These are phyloP conservation scores for Sapayoa aenigma DNA, from an alignment of 2,113 vertebrate species.

Conservation along the genomic window DNA sequence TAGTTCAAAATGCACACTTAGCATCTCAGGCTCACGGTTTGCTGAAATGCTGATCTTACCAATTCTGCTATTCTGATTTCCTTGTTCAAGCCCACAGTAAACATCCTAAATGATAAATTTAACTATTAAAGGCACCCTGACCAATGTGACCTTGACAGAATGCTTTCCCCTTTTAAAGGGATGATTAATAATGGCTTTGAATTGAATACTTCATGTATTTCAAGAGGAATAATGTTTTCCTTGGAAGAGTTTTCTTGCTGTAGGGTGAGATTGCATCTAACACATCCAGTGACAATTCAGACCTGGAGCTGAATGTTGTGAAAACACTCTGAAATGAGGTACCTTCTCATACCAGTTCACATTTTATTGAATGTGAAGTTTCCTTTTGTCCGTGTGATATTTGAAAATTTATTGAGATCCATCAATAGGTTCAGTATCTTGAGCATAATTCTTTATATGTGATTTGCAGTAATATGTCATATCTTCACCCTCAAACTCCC, in stretches of 20 bases:
- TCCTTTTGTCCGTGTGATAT: neutral
- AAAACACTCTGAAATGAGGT: neutral
- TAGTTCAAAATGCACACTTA: neutral
- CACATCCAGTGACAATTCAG: neutral
- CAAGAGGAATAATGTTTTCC: neutral
- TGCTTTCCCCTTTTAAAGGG: neutral
- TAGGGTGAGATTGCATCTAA: neutral
- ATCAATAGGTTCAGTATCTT: neutral
- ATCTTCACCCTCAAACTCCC: neutral
- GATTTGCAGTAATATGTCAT: neutral
- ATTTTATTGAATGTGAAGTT: neutral
- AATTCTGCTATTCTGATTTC: neutral
- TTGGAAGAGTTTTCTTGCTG: neutral
- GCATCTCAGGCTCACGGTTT: neutral
- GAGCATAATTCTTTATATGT: neutral
- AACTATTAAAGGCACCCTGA: neutral
- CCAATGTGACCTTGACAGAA: neutral
- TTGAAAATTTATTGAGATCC: neutral
- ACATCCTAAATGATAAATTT: slow-evolving; percentile 4
- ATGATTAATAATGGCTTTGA: neutral
- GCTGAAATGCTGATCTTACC: slow-evolving; percentile 18
- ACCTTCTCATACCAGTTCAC: neutral
- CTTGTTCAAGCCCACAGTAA: neutral
- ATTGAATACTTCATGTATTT: neutral
- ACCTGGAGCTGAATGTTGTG: neutral